Percentiles rank a stretch among this genome's conserved stretches.
phyloP scores from a whole-genome alignment of 2,797 vertebrate genomes.

The Darevskia nairensis region DNA sequence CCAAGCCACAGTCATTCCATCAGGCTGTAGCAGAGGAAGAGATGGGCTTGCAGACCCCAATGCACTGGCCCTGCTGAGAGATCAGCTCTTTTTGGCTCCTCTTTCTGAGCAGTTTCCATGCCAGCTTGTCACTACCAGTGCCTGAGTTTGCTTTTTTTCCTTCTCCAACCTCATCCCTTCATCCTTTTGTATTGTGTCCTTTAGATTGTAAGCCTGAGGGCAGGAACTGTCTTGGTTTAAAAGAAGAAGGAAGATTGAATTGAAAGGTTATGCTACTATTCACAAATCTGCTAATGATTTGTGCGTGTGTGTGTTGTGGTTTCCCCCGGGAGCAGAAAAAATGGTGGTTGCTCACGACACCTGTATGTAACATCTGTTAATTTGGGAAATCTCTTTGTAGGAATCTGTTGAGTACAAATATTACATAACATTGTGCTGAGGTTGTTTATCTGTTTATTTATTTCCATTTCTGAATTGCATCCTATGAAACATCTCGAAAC shows the following conservation, averaged over 20 bases:
- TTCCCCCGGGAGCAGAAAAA: neutral
- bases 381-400: neutral
- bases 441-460: neutral
- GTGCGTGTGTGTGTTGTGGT: neutral
- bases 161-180: neutral
- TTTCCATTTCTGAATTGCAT: no score
- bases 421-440: neutral
- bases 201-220: neutral
- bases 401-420: neutral
- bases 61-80: neutral
- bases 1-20: neutral
- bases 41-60: no score
- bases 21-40: no score
- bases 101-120: neutral
- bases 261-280: neutral
- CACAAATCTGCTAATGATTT: neutral
- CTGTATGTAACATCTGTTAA: neutral
- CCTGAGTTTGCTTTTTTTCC: no score
- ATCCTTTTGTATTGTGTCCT: neutral
- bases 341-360: neutral
- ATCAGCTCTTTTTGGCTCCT: neutral
- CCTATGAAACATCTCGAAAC: no score
- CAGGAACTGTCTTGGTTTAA: neutral
- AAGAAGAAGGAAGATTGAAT: no score
- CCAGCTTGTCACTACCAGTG: neutral